phyloP scores from a whole-genome alignment of 2,888 invertebrate species.

The Sycophila texana region DNA sequence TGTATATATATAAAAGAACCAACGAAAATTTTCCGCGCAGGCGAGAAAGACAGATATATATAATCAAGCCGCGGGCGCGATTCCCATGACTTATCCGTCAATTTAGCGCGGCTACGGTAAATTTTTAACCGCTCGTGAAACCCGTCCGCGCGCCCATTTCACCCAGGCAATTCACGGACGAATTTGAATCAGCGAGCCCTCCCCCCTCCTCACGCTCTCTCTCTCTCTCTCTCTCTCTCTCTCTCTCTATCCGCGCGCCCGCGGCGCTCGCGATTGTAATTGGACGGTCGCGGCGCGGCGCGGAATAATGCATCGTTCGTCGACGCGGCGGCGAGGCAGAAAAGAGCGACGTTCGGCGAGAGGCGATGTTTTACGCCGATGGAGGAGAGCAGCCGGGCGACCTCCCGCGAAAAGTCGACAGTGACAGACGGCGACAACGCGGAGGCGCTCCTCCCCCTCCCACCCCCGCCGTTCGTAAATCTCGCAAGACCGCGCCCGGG shows the following conservation, averaged over 20 bases:
- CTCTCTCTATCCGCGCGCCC: no score
- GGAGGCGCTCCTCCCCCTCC: not conserved
- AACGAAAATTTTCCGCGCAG: no score
- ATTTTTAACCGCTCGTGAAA: not conserved
- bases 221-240: no score
- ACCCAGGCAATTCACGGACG: not conserved
- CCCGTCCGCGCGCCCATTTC: not conserved
- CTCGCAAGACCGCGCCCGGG: slow-evolving; percentile 22
- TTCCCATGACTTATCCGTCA: not conserved
- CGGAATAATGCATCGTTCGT: slow-evolving; percentile 27
- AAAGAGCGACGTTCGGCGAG: slow-evolving; percentile 33
- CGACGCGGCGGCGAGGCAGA: not conserved
- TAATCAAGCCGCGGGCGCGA: no score
- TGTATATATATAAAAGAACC: no score
- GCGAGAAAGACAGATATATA: no score
- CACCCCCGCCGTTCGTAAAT: slow-evolving; percentile 13
- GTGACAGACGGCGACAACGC: slow-evolving; percentile 43
- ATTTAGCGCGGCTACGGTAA: not conserved
- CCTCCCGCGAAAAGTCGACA: slow-evolving; percentile 41
- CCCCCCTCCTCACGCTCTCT: no score
- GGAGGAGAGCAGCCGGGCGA: not conserved
- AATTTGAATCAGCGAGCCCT: not conserved
- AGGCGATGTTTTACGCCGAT: slow-evolving; percentile 32
- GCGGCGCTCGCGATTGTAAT: slow-evolving; percentile 1
- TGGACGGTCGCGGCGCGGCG: not conserved